Percentiles rank a stretch among this genome's conserved stretches.
Conservation (phyloP, 2,888 invertebrate species). For the Torymus auratus region DNA sequence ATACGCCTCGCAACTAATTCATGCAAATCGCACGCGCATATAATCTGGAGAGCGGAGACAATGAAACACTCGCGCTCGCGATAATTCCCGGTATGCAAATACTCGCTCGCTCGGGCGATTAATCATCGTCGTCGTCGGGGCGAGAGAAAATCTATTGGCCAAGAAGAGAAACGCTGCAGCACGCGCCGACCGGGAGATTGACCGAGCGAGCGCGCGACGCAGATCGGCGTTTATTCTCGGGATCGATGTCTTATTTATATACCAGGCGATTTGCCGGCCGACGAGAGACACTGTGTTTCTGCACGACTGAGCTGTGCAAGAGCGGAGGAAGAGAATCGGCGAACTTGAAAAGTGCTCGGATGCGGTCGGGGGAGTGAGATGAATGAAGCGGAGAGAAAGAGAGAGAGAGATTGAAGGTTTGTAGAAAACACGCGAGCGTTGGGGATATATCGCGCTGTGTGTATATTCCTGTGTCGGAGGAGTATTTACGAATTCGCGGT, state of each 20-base stretch:
- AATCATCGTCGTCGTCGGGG: too few relatives aligned
- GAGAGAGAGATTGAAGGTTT: neutral
- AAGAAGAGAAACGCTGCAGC: too few relatives aligned
- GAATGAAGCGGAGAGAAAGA: too few relatives aligned
- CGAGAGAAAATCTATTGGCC: too few relatives aligned
- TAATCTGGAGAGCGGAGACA: conserved; percentile 15
- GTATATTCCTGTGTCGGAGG: too few relatives aligned
- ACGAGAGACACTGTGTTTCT: too few relatives aligned
- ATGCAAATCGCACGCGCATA: conserved; percentile 26
- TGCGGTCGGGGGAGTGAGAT: neutral
- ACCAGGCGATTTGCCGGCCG: conserved; percentile 45
- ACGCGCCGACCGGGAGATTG: too few relatives aligned
- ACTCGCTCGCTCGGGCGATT: too few relatives aligned
- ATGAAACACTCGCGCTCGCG: neutral
- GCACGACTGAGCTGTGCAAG: neutral
- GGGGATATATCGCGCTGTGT: too few relatives aligned
- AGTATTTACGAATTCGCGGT: too few relatives aligned
- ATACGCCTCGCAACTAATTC: neutral
- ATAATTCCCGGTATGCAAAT: too few relatives aligned
- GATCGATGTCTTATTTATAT: conserved; percentile 61
- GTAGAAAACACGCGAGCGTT: too few relatives aligned
- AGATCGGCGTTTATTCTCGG: conserved; percentile 47
- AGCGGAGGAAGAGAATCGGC: neutral
- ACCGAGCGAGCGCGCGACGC: neutral
- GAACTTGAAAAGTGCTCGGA: conserved; percentile 13